Base-by-base conservation (phyloP, 2,113 vertebrate species). In the Tringa solitaria region DNA sequence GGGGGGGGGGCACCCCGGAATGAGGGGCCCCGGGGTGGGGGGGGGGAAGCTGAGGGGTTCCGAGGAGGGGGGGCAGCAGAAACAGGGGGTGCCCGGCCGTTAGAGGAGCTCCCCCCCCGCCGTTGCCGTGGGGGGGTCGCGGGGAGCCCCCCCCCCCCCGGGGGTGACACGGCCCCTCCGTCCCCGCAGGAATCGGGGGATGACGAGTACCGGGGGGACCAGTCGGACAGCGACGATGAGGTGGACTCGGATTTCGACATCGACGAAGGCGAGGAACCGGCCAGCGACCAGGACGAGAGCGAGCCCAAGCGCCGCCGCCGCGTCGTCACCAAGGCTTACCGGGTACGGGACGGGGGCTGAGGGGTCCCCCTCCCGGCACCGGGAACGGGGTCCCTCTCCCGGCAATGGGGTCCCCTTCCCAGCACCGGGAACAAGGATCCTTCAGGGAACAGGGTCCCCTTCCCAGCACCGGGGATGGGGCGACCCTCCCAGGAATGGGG, bases 191-290 rank as follows among this genome's bases (percentile, higher is more conserved):
- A 99, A 95, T 99, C 99, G 0, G 99, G 99, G 14, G 99, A 99
- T 23, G 99, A 99, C 2, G 99, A 99, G 90, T 99, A 99, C 96
- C 97, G 99, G 11, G 99, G 99, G 1, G 99, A 99, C 59, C 99
- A 99, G 95, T 99, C 99, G 1, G 99, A 99, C 96, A 99, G 99
- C 20, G 99, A 99, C 67, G 99, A 99, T 3, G 99, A 99, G 83
- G 99, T 99, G 69, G 99, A 99, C 96, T 99, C 99, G 0, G 99
- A 99, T 89, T 99, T 99, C 8, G 99, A 99, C 97, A 99, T 99
- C 1, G 99, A 99, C 9, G 99, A 99, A 91, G 99, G 99, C 1
- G 99, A 99, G 2, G 99, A 99, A 89, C 99, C 99, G 0, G 96
- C 98, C 97, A 99, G 99, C 7, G 99, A 99, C 87, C 98, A 99